These are phyloP conservation scores for Rhopalosiphum maidis DNA, from an alignment of 1,140 invertebrate genomes.

Conservation along the genomic window DNA sequence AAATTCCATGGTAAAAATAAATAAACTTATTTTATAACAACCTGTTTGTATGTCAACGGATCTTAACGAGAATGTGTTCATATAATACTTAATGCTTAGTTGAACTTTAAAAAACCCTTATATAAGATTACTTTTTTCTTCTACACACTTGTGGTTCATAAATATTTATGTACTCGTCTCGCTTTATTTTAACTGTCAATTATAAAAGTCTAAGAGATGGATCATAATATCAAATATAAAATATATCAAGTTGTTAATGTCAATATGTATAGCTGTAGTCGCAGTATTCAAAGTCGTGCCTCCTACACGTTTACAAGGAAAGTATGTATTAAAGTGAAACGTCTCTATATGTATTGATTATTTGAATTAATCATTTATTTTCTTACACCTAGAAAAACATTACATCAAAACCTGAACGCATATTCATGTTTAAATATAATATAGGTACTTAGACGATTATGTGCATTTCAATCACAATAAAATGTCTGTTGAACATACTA, in stretches of 20 bases:
- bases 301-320: neutral
- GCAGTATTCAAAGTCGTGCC: neutral
- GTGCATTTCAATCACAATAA: neutral
- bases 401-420: neutral
- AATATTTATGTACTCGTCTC: neutral
- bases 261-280: neutral
- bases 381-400: neutral
- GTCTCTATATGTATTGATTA: neutral
- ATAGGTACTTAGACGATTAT: neutral
- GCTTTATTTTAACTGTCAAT: constrained; percentile 3
- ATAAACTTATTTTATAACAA: constrained; percentile 10
- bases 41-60: neutral
- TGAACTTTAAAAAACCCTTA: neutral
- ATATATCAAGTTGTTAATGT: neutral
- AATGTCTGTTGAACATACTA: neutral
- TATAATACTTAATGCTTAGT: neutral
- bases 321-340: neutral
- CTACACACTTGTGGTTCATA: neutral
- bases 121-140: neutral
- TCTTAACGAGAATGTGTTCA: neutral
- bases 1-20: neutral
- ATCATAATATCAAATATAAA: neutral
- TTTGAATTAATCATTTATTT: neutral
- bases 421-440: neutral
- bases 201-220: neutral